Base-by-base conservation (phyloP, 2,113 vertebrate genomes). In the Paedocypris sp. region DNA sequence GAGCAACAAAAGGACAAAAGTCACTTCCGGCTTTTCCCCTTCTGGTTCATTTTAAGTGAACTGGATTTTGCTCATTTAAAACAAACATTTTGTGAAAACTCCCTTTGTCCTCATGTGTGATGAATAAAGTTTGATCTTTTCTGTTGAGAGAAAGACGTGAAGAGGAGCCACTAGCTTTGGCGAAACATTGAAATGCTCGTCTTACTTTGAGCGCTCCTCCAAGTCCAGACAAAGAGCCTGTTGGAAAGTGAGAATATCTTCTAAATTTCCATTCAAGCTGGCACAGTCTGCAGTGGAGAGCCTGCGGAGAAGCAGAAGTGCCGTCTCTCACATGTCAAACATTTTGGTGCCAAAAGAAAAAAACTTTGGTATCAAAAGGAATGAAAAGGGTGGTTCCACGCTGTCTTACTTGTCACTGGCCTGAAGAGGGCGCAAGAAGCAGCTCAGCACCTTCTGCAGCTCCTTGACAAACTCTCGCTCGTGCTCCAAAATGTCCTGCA, bases 381-480 rank as follows among this genome's bases (percentile, higher is more conserved):
- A 10, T 31, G n/a, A 19, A 50, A 42, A 48, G 2, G 11, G 6
- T 10, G 57, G 15, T 16, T 51, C 15, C 6, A n/a, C n/a, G n/a
- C n/a, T n/a, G 64, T 75, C 91, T 93, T 91, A 99, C 95, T 91
- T 97, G 80, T 93, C 93, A 15, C 88, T 90, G 73, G 87, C 82
- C 81, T 93, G 92, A 57, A 99, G 82, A 11, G 92, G 88, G 74
- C 91, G 88, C 62, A 99, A 83, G 79, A 93, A 98, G 76, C 83
- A 91, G 67, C 79, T 82, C 72, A 99, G 77, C 65, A 99, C 83
- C 0, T 84, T 82, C 67, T 97, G 94, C 12, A 99, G 81, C 69
- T 99, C 95, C 81, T 94, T 97, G 28, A 92, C 84, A 77, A 95
- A 98, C 68, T 95, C 93, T 58, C 88, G 87, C 79, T 99, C 95